phyloP scores from a whole-genome alignment of 2,113 vertebrate species.

The Pituophis catenifer region DNA sequence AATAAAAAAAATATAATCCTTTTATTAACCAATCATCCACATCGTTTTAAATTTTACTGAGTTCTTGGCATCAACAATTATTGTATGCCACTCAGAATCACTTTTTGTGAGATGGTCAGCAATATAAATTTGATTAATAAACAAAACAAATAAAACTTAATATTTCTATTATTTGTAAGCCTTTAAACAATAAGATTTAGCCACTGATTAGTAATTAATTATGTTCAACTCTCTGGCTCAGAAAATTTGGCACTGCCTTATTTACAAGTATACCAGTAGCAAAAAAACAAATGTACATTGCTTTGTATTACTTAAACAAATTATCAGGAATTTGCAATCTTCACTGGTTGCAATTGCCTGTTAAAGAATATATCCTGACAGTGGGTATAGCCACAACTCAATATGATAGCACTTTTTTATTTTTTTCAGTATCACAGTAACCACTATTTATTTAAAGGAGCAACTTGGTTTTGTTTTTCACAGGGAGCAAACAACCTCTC shows the following conservation, averaged over 20 bases:
- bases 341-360: rapidly evolving
- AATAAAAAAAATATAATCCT: background rate
- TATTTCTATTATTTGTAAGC: background rate
- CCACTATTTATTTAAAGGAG: background rate
- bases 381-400: background rate
- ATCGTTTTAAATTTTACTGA: background rate
- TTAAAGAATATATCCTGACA: background rate
- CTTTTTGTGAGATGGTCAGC: background rate
- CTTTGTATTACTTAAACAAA: rapidly evolving
- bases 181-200: conserved; percentile 22
- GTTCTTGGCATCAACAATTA: background rate
- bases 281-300: background rate
- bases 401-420: background rate
- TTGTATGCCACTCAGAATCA: background rate
- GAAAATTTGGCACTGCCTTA: background rate
- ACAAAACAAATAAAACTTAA: background rate
- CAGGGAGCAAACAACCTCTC: background rate
- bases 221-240: background rate
- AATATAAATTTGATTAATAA: background rate
- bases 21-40: background rate
- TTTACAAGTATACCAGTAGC: background rate
- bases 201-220: background rate
- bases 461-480: background rate
- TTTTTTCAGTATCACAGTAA: background rate
- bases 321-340: background rate